These are phyloP conservation scores for Yasuhikotakia modesta DNA, from an alignment of 2,797 vertebrate species.

Conservation along the genomic window DNA sequence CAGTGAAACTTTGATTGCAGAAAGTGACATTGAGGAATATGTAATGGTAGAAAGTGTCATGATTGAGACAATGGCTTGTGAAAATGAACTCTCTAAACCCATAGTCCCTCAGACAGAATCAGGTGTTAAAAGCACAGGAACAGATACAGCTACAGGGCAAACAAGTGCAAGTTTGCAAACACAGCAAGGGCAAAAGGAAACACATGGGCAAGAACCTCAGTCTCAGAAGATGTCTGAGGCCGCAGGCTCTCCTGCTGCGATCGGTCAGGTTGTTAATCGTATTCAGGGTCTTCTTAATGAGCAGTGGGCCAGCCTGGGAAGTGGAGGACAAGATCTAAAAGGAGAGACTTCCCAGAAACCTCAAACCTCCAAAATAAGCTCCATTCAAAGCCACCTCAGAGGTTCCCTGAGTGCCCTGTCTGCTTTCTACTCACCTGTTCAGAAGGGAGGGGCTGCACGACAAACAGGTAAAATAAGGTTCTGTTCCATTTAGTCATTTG, in stretches of 20 bases:
- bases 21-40: conserved; percentile 56
- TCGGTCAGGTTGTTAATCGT: conserved; percentile 91
- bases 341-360: conserved; percentile 64
- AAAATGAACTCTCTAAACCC: conserved; percentile 17
- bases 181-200: conserved; percentile 55
- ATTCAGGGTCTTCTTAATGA: conserved; percentile 95
- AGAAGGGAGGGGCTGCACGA: conserved; percentile 76
- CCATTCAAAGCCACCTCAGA: conserved; percentile 94
- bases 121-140: conserved; percentile 57
- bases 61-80: conserved; percentile 50
- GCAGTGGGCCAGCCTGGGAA: conserved; percentile 94
- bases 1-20: conserved; percentile 42
- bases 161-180: conserved; percentile 48
- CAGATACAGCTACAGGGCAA: conserved; percentile 58
- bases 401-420: conserved; percentile 94
- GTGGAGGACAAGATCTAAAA: conserved; percentile 68
- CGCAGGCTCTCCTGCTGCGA: conserved; percentile 78
- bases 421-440: conserved; percentile 87
- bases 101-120: conserved; percentile 13
- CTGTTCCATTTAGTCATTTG: too few relatives aligned
- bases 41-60: conserved; percentile 55
- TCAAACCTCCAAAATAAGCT: conserved; percentile 92
- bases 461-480: conserved; percentile 78
- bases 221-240: conserved; percentile 46
- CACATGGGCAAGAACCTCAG: conserved; percentile 59